Conservation (phyloP, 2,888 invertebrate species). For the Metacarcinus magister region DNA sequence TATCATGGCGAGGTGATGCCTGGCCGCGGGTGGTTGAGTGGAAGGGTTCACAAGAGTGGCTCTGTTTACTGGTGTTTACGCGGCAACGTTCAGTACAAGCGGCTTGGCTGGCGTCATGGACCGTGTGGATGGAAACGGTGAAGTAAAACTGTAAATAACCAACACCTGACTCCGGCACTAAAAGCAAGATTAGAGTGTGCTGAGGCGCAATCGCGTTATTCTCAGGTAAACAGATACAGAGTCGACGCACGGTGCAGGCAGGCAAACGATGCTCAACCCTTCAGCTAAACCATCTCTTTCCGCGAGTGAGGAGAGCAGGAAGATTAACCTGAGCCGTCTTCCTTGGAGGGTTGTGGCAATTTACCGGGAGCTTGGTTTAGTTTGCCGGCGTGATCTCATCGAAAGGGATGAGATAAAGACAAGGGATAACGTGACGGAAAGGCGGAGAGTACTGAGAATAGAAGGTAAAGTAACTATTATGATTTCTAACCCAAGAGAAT, state of each 20-base stretch:
- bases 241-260: not conserved
- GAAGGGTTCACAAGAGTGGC: not conserved
- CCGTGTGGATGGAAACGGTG: not conserved
- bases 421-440: not conserved
- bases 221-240: not conserved
- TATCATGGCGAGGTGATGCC: conserved; percentile 18
- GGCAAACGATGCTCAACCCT: not conserved
- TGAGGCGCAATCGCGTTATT: not conserved
- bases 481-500: not conserved
- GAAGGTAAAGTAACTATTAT: not conserved
- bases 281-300: not conserved
- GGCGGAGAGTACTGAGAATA: not conserved
- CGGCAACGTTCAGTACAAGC: not conserved
- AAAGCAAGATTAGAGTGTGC: not conserved
- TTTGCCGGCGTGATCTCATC: not conserved
- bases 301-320: not conserved
- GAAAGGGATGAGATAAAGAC: not conserved
- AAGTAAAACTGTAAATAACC: not conserved
- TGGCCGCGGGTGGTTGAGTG: not conserved
- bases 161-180: not conserved
- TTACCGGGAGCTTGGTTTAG: not conserved
- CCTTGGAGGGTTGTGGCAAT: not conserved
- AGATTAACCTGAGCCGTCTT: not conserved
- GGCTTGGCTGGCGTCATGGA: not conserved
- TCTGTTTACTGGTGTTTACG: not conserved